phyloP scores from a whole-genome alignment of 2,797 vertebrate species.

The Danio tinwini region DNA sequence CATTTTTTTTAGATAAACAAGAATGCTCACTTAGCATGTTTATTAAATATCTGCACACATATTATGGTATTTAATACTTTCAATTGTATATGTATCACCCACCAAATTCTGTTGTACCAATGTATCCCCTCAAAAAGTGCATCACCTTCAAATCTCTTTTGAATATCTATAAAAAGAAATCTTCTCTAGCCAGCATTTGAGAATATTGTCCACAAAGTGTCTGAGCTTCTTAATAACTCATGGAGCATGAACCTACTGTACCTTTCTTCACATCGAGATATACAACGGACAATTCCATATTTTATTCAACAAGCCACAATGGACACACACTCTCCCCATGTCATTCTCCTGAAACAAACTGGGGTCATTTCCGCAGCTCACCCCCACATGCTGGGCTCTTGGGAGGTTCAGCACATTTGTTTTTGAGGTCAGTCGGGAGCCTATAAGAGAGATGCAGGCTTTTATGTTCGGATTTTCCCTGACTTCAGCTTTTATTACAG shows the following conservation, averaged over 20 bases:
- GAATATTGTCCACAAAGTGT: neutral
- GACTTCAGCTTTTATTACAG: constrained; percentile 11
- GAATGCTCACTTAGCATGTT: no score
- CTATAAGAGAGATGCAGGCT: constrained; percentile 18
- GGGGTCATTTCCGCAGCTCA: constrained; percentile 35
- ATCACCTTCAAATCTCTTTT: neutral
- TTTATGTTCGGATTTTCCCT: constrained; percentile 41
- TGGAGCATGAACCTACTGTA: constrained; percentile 1
- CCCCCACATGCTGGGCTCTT: constrained; percentile 18
- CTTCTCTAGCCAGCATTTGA: neutral
- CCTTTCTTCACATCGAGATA: constrained; percentile 5
- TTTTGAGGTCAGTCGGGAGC: constrained; percentile 45
- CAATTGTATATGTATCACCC: neutral
- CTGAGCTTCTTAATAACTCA: neutral
- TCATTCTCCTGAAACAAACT: constrained; percentile 31
- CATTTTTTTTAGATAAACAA: no score
- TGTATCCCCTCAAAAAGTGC: neutral
- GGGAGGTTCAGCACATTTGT: constrained; percentile 39
- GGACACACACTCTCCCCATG: constrained; percentile 4
- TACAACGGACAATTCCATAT: constrained; percentile 25
- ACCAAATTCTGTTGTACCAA: no score
- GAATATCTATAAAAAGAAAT: neutral
- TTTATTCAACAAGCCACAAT: constrained; percentile 39
- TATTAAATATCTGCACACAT: no score
- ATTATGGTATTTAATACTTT: neutral